phyloP scores from a whole-genome alignment of 2,888 invertebrate species.

The Chelonus formosanus region DNA sequence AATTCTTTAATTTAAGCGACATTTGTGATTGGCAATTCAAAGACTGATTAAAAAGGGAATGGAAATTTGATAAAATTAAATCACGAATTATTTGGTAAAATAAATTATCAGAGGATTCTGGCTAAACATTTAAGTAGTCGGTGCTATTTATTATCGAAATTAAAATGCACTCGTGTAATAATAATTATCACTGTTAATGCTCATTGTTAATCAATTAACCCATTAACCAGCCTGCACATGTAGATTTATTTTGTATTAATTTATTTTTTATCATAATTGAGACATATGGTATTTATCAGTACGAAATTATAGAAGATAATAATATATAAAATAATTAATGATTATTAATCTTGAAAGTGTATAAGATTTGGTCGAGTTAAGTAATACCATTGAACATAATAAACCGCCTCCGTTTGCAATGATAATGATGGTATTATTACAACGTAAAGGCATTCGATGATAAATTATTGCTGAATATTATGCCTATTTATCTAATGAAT shows the following conservation, averaged over 20 bases:
- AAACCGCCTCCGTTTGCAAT: too few relatives aligned
- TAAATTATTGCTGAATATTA: conserved; percentile 28
- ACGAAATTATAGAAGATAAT: too few relatives aligned
- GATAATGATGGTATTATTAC: too few relatives aligned
- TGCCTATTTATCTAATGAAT: conserved; percentile 49
- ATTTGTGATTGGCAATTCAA: conserved; percentile 11
- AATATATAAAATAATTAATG: too few relatives aligned
- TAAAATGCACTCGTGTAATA: conserved; percentile 13
- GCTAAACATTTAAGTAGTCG: conserved; percentile 45
- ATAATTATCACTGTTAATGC: conserved; percentile 11
- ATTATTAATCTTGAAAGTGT: too few relatives aligned
- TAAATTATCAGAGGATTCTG: conserved; percentile 44
- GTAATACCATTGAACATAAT: too few relatives aligned
- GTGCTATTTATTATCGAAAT: conserved; percentile 50
- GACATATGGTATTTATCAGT: too few relatives aligned
- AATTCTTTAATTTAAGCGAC: conserved; percentile 7
- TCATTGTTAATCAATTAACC: conserved; percentile 30
- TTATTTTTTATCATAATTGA: not conserved
- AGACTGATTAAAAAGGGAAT: conserved; percentile 3
- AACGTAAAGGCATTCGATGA: not conserved
- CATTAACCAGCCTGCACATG: conserved; percentile 1
- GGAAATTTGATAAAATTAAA: not conserved
- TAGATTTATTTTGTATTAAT: conserved; percentile 20
- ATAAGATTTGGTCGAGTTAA: too few relatives aligned
- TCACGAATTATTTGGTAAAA: not conserved